Base-by-base conservation (phyloP, 2,113 vertebrate genomes). In the Pterocles burchelli region DNA sequence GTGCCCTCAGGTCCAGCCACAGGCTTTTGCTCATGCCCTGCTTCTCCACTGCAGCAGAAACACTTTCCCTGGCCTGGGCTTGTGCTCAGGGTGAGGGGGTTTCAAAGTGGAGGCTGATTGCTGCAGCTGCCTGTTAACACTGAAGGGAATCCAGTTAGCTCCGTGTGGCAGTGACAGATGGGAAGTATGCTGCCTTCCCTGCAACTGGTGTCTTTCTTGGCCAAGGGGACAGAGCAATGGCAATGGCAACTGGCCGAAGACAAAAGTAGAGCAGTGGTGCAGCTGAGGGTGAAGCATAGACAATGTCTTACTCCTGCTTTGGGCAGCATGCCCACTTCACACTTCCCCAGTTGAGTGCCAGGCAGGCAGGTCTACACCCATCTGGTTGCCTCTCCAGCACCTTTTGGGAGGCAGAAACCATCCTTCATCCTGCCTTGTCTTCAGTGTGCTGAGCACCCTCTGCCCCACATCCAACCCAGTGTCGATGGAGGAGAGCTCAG, bases 331-430 rank as follows among this genome's bases (percentile, higher is more conserved):
- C 29, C 52, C 0, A 0, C 45, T 24, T 68, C 58, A 49, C 8
- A 3, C 34, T 16, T 6, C 20, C 13, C 41, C 7, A 26, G 0
- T 0, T 3, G 57, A 76, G 13, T 0, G 0, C 20, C 45, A 76
- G 52, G 24, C 36, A 76, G 58, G 33, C n/a, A 51, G 11, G 6
- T 73, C 73, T 84, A 45, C 3, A 13, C 43, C 52, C 7, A 6
- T 77, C 46, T 81, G 7, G 22, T 85, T 22, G 74, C n/a, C 24
- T 58, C 36, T 74, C 20, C 38, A 75, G 22, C 52, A 65, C 38
- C 26, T 81, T 66, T 25, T 48, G 26, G 43, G 20, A 74, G 36
- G 21, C 14, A 78, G 48, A 66, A 88, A 7, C 17, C 17, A 13
- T 20, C 29, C 45, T 58, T 29, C 79, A 77, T 71, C 41, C 49